Conservation (phyloP, 2,113 vertebrate species). For the Peromyscus leucopus region DNA sequence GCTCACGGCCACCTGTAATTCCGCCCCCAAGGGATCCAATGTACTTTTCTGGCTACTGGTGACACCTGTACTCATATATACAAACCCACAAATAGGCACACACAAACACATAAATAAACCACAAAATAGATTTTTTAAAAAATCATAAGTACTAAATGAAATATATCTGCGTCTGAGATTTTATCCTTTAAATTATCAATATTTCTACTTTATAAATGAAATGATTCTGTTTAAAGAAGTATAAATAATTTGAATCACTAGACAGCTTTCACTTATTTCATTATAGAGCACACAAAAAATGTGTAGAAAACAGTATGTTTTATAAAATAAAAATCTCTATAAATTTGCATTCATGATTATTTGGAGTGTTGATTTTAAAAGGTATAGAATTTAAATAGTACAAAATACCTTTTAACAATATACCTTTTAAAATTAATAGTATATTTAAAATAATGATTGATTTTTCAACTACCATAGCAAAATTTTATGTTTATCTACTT, state of each 20-base stretch:
- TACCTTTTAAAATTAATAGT: not conserved
- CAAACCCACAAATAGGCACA: not conserved
- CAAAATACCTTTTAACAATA: not conserved
- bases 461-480: constrained; percentile 17
- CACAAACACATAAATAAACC: not conserved
- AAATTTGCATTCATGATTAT: not conserved
- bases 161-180: not conserved
- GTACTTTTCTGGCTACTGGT: not conserved
- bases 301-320: not conserved
- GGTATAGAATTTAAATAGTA: too few relatives aligned
- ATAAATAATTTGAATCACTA: constrained; percentile 18
- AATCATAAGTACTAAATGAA: not conserved
- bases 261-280: not conserved
- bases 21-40: not conserved
- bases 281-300: not conserved
- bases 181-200: not conserved
- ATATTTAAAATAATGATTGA: not conserved
- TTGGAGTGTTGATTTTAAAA: not conserved
- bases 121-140: not conserved
- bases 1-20: not conserved
- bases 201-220: not conserved
- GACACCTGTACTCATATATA: not conserved
- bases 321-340: not conserved
- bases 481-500: not conserved
- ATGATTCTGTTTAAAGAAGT: not conserved